These are phyloP conservation scores for Pseudopleuronectes americanus DNA, from an alignment of 2,797 vertebrate species.

Conservation along the genomic window DNA sequence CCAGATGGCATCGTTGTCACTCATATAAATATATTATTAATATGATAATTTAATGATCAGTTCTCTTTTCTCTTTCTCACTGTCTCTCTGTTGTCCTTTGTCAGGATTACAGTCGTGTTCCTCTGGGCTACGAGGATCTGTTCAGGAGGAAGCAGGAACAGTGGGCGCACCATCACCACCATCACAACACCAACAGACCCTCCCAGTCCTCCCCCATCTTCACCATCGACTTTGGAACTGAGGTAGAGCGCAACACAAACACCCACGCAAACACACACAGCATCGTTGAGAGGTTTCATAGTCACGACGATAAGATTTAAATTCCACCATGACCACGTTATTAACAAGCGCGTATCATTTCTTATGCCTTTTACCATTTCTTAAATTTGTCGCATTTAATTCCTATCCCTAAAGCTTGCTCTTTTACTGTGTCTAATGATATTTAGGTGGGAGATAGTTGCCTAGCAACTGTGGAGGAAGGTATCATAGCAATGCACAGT, in stretches of 20 bases:
- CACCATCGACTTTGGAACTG: slow-evolving; percentile 90
- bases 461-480: slow-evolving; percentile 82
- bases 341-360: slow-evolving; percentile 14
- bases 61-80: neutral
- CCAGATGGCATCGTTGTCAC: neutral
- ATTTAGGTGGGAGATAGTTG: slow-evolving; percentile 83
- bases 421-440: slow-evolving; percentile 63
- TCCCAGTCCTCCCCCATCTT: slow-evolving; percentile 94
- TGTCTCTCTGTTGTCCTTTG: neutral
- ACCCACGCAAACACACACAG: neutral
- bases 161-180: slow-evolving; percentile 89
- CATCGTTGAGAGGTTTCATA: neutral
- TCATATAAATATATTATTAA: slow-evolving; percentile 3
- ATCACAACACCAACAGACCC: slow-evolving; percentile 85
- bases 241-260: slow-evolving; percentile 79
- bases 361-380: slow-evolving; percentile 36
- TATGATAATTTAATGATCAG: neutral
- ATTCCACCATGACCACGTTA: neutral
- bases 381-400: slow-evolving; percentile 53
- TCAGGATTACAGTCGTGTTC: slow-evolving; percentile 82
- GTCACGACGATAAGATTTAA: neutral
- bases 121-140: slow-evolving; percentile 90
- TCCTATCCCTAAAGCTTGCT: slow-evolving; percentile 44
- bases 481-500: slow-evolving; percentile 68
- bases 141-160: slow-evolving; percentile 93